A percentile compares a stretch with the other conserved stretches of the same genome.
phyloP scores from a whole-genome alignment of 1,140 invertebrate genomes.

The Rhagoletis zephyria region DNA sequence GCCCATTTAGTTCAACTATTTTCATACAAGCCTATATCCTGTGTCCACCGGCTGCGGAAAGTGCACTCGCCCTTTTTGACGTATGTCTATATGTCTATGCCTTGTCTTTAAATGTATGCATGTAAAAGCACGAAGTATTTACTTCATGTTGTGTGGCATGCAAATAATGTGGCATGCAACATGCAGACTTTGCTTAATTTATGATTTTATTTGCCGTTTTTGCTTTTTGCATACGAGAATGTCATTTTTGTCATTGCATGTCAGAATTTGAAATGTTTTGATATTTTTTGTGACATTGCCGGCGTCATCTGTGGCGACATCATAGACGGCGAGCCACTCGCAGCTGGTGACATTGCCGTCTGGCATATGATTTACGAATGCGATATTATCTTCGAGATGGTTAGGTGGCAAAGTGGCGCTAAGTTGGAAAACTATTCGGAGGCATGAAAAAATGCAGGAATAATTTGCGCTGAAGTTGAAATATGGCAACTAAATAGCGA shows the following conservation, averaged over 20 bases:
- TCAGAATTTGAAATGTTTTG: slow-evolving; percentile 52
- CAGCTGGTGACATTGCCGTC: slow-evolving; percentile 39
- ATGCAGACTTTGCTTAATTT: slow-evolving; percentile 41
- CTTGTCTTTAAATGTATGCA: background rate
- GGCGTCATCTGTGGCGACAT: background rate
- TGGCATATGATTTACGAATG: slow-evolving; percentile 50
- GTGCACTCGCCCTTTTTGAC: background rate
- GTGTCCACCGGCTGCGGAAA: background rate
- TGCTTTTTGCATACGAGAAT: background rate
- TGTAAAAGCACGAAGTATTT: background rate
- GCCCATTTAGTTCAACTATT: background rate
- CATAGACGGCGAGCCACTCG: background rate
- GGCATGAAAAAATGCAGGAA: background rate
- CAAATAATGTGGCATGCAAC: slow-evolving; percentile 50
- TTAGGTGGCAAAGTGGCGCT: background rate
- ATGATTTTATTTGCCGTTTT: slow-evolving; percentile 38
- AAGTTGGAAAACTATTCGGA: background rate
- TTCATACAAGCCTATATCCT: background rate
- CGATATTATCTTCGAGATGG: background rate
- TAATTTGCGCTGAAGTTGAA: too few species aligned
- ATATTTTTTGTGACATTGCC: slow-evolving; percentile 47
- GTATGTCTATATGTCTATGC: too few species aligned
- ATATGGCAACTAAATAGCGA: too few species aligned
- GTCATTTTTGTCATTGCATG: slow-evolving; percentile 51
- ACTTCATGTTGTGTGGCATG: slow-evolving; percentile 27